Evolutionary conservation across 2,113 vertebrate genomes (phyloP).

Genomic region (Penelope pileata): DNA sequence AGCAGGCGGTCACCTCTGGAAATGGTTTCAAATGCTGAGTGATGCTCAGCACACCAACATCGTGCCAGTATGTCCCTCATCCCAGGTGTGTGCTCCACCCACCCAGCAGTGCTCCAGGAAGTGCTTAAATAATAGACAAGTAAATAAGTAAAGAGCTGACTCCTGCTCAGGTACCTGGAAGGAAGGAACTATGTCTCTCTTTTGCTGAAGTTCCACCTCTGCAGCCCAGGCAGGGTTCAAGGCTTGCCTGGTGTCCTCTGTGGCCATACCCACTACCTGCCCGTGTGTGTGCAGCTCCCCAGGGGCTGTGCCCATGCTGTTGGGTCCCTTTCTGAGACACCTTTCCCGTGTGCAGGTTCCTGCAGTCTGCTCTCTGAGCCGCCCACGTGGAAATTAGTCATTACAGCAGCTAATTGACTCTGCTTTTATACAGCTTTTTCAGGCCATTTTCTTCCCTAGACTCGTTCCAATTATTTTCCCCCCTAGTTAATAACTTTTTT

Average conservation of each 20-base stretch:
- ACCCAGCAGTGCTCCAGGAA: background rate
- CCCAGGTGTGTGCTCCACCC: background rate
- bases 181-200: rapidly evolving
- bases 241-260: background rate
- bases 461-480: background rate
- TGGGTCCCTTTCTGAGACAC: background rate
- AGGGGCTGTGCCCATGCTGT: rapidly evolving
- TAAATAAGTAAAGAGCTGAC: background rate
- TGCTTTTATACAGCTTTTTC: conserved; percentile 11
- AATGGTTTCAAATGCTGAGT: rapidly evolving
- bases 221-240: background rate
- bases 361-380: conserved; percentile 24
- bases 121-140: background rate
- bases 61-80: background rate
- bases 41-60: background rate
- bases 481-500: background rate
- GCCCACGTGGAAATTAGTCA: conserved; percentile 67
- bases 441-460: conserved; percentile 2
- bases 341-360: background rate
- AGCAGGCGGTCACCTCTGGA: background rate
- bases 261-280: background rate
- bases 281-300: background rate
- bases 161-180: background rate
- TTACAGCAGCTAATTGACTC: conserved; percentile 42
- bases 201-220: rapidly evolving